Conservation (phyloP, 2,888 invertebrate species). For the Sminthurides aquaticus region DNA sequence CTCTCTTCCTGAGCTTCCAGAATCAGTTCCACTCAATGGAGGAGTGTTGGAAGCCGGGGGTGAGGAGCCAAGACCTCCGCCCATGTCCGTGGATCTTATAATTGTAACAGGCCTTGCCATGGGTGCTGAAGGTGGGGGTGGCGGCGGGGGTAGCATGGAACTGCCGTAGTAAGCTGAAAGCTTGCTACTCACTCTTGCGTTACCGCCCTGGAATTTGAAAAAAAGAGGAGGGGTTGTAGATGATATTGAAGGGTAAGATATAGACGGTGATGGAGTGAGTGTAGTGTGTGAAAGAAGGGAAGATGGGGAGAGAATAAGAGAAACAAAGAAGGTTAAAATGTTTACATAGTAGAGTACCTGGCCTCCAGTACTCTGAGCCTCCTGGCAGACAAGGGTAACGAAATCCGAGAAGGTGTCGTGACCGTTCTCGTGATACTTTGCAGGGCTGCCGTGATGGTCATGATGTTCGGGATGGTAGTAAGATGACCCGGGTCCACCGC, state of each 20-base stretch:
- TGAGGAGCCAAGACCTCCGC: conserved; percentile 37
- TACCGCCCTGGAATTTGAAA: conserved; percentile 29
- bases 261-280: no score
- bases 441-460: conserved; percentile 47
- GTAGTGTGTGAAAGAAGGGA: no score
- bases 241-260: background rate
- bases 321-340: conserved; percentile 11
- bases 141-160: conserved; percentile 90
- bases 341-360: conserved; percentile 33
- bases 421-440: conserved; percentile 73
- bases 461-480: conserved; percentile 53
- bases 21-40: conserved; percentile 48
- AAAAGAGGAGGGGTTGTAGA: background rate
- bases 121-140: conserved; percentile 75
- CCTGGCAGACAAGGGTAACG: conserved; percentile 94
- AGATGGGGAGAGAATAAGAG: no score
- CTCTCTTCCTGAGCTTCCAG: conserved; percentile 28
- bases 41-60: conserved; percentile 59
- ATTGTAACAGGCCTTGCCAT: conserved; percentile 95
- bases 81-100: conserved; percentile 69
- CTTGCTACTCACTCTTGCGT: conserved; percentile 47
- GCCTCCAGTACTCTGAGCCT: conserved; percentile 58
- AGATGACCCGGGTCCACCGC: conserved; percentile 43
- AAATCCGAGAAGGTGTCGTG: conserved; percentile 86
- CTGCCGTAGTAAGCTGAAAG: conserved; percentile 77